Evolutionary conservation across 1,140 invertebrate species (phyloP), one percentile per base, ranked within the genome.

Genomic region (Helicoverpa armigera): DNA sequence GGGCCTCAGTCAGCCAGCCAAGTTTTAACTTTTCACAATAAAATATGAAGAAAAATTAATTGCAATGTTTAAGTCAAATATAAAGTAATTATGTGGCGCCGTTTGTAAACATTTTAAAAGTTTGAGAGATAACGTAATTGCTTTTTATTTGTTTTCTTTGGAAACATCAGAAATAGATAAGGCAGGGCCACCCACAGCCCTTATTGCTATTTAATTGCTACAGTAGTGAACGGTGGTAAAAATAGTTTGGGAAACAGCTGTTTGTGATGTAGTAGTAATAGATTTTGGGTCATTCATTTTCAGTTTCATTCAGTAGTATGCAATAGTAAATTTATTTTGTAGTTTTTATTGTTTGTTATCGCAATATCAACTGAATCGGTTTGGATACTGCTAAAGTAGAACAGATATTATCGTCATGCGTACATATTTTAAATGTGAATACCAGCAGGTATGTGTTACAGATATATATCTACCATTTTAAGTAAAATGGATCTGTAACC

Each of bases 121-220:
- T 16, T 11, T 23, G 10, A 60, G 29, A 60, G 58, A 60, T 60
- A 60, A 60, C 58, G 58, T 29, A 60, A 60, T 18, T 60, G 23
- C 58, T 60, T 23, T 60, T 23, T 1, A 60, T 60, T 16, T 43
- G 31, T 65, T 43, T 65, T 65, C 35, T 65, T 65, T 65, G n/a
- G 35, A 65, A 11, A n/a, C 23, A 11, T 60, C 58, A 31, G 58
- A 35, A 35, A 35, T 35, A 35, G 35, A 60, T 60, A 60, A 60
- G 18, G 58, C 2, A 31, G 29, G 61, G 29, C 61, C 61, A 65
- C 61, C 61, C 61, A 43, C 11, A 31, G 11, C 58, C 16, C 58
- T 65, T 65, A 65, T 65, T 65, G 35, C 61, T 65, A 65, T 65
- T 65, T 65, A 65, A 65, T 65, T 65, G 61, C 35, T 43, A 65